A percentile compares a stretch with the other conserved stretches of the same genome.
Evolutionary conservation across 2,113 vertebrate genomes (phyloP).

Genomic region (Epinephelus lanceolatus): DNA sequence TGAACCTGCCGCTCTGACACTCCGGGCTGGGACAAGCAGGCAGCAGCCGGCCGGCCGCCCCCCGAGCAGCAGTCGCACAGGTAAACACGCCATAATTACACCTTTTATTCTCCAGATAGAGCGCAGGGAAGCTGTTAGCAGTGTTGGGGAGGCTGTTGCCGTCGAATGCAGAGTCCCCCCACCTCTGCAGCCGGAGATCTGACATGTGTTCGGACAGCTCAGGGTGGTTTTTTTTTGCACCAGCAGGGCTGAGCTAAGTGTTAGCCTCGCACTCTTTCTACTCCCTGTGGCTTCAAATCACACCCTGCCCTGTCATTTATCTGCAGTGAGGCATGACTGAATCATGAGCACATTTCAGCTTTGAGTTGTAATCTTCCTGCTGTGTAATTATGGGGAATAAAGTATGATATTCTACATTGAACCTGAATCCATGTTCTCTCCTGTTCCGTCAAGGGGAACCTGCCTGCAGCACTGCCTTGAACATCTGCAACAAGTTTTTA

Average conservation of each 20-base stretch:
- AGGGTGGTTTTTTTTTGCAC: neutral
- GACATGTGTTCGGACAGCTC: slow-evolving; percentile 37
- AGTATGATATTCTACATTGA: neutral
- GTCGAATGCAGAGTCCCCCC: slow-evolving; percentile 24
- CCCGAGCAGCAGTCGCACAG: slow-evolving; percentile 83
- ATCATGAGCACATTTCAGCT: neutral
- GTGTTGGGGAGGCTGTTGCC: slow-evolving; percentile 15
- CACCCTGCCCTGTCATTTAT: slow-evolving; percentile 14
- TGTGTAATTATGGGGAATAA: neutral
- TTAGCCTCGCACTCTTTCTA: slow-evolving; percentile 30
- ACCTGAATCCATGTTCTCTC: slow-evolving; percentile 43
- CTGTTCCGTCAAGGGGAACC: slow-evolving; percentile 73
- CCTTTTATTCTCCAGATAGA: slow-evolving; percentile 55
- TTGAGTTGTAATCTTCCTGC: slow-evolving; percentile 6
- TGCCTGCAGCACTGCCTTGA: slow-evolving; percentile 61
- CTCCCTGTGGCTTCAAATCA: slow-evolving; percentile 15
- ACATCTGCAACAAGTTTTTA: slow-evolving; percentile 69
- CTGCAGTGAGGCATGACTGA: slow-evolving; percentile 17
- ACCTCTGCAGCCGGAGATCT: slow-evolving; percentile 16
- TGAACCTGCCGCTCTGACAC: slow-evolving; percentile 82
- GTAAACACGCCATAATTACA: slow-evolving; percentile 80
- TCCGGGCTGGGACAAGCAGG: slow-evolving; percentile 80
- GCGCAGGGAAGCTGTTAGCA: neutral
- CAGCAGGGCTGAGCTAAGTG: slow-evolving; percentile 26
- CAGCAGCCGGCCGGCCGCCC: slow-evolving; percentile 84